Evolutionary conservation across 2,888 invertebrate species (phyloP), one percentile per base, ranked within the genome.

Genomic region (Sinohyriopsis cumingii): DNA sequence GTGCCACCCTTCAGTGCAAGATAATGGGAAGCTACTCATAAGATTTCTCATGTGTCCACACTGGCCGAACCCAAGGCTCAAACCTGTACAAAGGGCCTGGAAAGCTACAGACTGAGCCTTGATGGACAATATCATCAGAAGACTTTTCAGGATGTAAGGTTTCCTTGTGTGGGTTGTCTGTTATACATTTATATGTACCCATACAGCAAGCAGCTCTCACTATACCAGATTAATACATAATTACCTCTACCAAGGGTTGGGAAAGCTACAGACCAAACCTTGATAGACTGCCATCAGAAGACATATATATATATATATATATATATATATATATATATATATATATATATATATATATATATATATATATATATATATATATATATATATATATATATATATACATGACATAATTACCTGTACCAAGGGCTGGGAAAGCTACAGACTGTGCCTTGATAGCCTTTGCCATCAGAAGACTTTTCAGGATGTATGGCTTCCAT

Each of bases 201-300:
- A 45, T 45, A 45, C 45, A 45, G 45, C 3, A 45, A 12, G 12
- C 15, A 45, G 3, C 45, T 45, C 15, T 45, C 45, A 45, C 0
- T 12, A 12, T 15, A 45, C 45, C 3, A 45, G 45, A 45, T 3
- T 15, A 15, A 45, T 45, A 45, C 6, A 60, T n/a, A 63, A 63
- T 59, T 70, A 72, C 75, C 71, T 55, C 72, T 79, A 19, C 79
- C 79, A 59, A 79, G 57, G n/a, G 76, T 71, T 55, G 79, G 79
- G 53, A 79, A 68, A 9, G 77, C 69, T 18, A 79, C 22, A 33
- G 69, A 70, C 15, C 65, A 45, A 19, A 71, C 24, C 18, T 69
- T 56, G 5, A 66, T 33, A 53, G 73, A 70, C 59, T 24, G 75
- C 76, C 28, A 55, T 72, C 45, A 59, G 53, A 45, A 79, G 60